Evolutionary conservation across 2,113 vertebrate genomes (phyloP).

Genomic region (Argyrosomus japonicus): DNA sequence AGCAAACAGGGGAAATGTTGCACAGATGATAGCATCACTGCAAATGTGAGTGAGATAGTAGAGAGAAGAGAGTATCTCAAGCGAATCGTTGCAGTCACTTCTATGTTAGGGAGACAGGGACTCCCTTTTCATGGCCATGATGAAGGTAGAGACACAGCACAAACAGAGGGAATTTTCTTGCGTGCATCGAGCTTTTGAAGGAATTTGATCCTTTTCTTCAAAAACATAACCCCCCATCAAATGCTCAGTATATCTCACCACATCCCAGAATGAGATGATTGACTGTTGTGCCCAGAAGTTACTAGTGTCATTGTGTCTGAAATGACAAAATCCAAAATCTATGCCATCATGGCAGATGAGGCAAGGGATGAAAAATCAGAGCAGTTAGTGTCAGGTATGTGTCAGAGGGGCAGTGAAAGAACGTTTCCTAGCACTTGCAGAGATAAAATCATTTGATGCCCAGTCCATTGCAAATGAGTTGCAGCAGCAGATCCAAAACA

Average conservation of each 20-base stretch:
- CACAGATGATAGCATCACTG: not conserved
- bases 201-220: slow-evolving; percentile 31
- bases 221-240: slow-evolving; percentile 18
- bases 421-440: slow-evolving; percentile 32
- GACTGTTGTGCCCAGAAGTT: slow-evolving; percentile 40
- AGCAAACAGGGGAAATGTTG: not conserved
- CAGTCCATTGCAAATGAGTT: slow-evolving; percentile 25
- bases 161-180: not conserved
- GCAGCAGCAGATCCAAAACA: too few relatives aligned
- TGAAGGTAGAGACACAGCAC: not conserved
- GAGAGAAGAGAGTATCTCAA: not conserved
- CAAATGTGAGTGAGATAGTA: not conserved
- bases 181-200: not conserved
- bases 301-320: slow-evolving; percentile 15
- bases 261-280: slow-evolving; percentile 41
- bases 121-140: not conserved
- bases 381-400: slow-evolving; percentile 36
- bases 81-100: not conserved
- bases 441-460: slow-evolving; percentile 15
- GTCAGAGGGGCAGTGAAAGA: slow-evolving; percentile 17
- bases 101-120: not conserved
- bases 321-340: too few relatives aligned
- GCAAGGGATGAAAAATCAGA: slow-evolving; percentile 31
- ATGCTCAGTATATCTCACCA: slow-evolving; percentile 13
- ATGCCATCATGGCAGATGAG: slow-evolving; percentile 34